Conservation (phyloP, 1,140 invertebrate species). For the Phocides pigmalion region DNA sequence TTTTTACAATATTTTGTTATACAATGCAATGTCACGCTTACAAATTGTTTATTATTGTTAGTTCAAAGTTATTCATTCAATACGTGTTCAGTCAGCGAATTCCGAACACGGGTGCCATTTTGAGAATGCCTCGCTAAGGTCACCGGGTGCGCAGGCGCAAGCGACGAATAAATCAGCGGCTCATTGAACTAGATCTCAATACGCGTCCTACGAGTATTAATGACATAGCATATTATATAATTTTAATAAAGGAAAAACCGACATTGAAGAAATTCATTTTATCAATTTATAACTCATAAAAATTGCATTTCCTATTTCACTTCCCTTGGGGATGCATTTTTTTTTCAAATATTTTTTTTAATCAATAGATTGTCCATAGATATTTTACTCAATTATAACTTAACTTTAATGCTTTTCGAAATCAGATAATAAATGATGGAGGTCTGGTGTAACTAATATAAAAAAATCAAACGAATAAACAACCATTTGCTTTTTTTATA, state of each 20-base stretch:
- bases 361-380: too few species aligned
- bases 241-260: too few species aligned
- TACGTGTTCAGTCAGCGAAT: conserved; percentile 22
- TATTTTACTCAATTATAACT: too few species aligned
- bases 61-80: background rate
- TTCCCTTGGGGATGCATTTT: too few species aligned
- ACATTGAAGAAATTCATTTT: too few species aligned
- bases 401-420: too few species aligned
- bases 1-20: background rate
- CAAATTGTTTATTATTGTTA: background rate
- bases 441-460: too few species aligned
- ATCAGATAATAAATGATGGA: too few species aligned
- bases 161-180: conserved; percentile 30
- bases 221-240: background rate
- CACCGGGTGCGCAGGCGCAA: conserved; percentile 17
- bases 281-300: too few species aligned
- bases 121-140: conserved; percentile 41
- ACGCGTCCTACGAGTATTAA: conserved; percentile 24
- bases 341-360: too few species aligned
- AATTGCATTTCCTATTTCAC: too few species aligned
- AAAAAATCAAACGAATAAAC: background rate
- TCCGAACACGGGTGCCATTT: conserved; percentile 28
- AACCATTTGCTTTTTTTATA: background rate
- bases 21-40: background rate
- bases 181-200: conserved; percentile 35